Conservation (phyloP, 2,888 invertebrate species). For the Cistogaster globosa region DNA sequence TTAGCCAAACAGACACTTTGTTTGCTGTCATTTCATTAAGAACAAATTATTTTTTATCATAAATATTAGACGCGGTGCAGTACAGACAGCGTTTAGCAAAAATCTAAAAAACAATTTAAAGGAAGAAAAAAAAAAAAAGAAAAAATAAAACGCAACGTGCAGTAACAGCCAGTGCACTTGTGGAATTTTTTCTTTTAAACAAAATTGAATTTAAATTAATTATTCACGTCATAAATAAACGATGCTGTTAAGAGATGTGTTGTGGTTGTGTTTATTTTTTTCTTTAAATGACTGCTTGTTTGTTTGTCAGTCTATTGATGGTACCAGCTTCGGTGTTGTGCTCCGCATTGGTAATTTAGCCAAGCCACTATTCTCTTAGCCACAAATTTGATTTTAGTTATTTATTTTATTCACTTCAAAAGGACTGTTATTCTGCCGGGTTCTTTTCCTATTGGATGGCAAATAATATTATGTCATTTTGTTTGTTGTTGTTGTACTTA, state of each 20-base stretch:
- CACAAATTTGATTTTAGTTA: too few species aligned
- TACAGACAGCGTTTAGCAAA: constrained; percentile 14
- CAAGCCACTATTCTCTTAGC: not conserved
- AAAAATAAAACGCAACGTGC: not conserved
- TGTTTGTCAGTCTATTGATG: constrained; percentile 10
- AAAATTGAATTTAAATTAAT: constrained; percentile 67
- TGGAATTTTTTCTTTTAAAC: constrained; percentile 53
- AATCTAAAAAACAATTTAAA: not conserved
- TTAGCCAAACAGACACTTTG: constrained; percentile 70
- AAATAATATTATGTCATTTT: too few species aligned
- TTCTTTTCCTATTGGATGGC: too few species aligned
- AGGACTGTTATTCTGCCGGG: too few species aligned
- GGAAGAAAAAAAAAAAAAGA: not conserved
- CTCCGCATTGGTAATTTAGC: constrained; percentile 13
- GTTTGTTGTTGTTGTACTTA: too few species aligned
- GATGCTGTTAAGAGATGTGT: constrained; percentile 60
- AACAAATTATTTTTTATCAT: constrained; percentile 72
- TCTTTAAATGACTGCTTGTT: constrained; percentile 18
- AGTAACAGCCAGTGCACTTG: constrained; percentile 26
- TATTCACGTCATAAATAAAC: constrained; percentile 67
- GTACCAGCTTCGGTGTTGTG: not conserved
- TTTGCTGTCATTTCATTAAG: constrained; percentile 72
- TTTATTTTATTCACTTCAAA: too few species aligned
- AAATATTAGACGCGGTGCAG: constrained; percentile 50
- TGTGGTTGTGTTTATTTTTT: not conserved